Base-by-base conservation (phyloP, 2,888 invertebrate genomes). In the Drosophila setosimentum region DNA sequence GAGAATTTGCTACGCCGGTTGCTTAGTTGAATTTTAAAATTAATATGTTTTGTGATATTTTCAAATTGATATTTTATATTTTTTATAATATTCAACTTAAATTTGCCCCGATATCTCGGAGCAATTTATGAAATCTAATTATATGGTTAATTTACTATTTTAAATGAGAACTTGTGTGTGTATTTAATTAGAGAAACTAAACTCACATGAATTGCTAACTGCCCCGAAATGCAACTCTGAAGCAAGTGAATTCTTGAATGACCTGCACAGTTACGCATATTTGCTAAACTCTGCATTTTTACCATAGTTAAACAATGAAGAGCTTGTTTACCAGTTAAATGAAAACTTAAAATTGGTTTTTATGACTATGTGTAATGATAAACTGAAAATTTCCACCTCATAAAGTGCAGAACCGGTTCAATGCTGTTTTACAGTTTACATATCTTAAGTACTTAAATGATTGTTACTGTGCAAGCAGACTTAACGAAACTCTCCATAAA, bases 1-100 rank as follows among this genome's bases (percentile, higher is more conserved):
- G 32, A 40, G 59, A 57, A 33, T 16, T 65, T 37, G 59, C 40
- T 11, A 51, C 33, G 29, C 45, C 11, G n/a, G 13, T 8, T 32
- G 24, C 21, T 11, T 13, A 18, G 11, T 32, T 24, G 5, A 21
- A 42, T 16, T n/a, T 40, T 27, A n/a, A n/a, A n/a, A n/a, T n/a
- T n/a, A n/a, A n/a, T n/a, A n/a, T n/a, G n/a, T n/a, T n/a, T n/a
- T n/a, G n/a, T n/a, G n/a, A n/a, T n/a, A n/a, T n/a, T n/a, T n/a
- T n/a, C n/a, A n/a, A n/a, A n/a, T n/a, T n/a, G n/a, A n/a, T n/a
- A n/a, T n/a, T n/a, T n/a, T n/a, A n/a, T n/a, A n/a, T n/a, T n/a
- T n/a, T n/a, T n/a, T n/a, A n/a, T n/a, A n/a, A n/a, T 45, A 24
- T 3, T 21, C 7, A 13, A 1, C n/a, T n/a, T 10, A 2, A 10